Conservation (phyloP, 1,140 invertebrate species). For the Lordiphosa mommai region DNA sequence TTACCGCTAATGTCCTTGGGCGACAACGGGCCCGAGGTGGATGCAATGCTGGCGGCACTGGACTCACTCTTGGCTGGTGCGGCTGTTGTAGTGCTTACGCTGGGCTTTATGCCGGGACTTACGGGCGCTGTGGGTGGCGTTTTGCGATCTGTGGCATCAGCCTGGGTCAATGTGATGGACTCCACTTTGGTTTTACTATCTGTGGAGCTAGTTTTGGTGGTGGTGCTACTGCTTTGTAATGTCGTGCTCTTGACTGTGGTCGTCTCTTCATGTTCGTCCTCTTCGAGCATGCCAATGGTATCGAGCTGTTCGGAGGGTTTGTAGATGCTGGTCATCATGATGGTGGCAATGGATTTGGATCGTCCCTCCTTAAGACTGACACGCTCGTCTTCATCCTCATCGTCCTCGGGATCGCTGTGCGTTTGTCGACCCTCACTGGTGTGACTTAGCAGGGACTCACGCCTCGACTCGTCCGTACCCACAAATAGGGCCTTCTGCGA, state of each 20-base stretch:
- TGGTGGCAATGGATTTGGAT: slow-evolving; percentile 77
- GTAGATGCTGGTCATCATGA: slow-evolving; percentile 80
- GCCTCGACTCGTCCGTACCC: slow-evolving; percentile 63
- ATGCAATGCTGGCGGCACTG: slow-evolving; percentile 52
- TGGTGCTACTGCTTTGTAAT: slow-evolving; percentile 34
- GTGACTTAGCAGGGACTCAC: slow-evolving; percentile 67
- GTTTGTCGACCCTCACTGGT: slow-evolving; percentile 67
- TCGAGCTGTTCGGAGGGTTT: slow-evolving; percentile 64
- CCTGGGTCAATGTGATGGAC: background rate
- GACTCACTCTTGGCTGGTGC: slow-evolving; percentile 39
- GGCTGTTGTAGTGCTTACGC: background rate
- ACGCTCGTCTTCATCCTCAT: slow-evolving; percentile 37
- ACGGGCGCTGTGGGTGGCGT: slow-evolving; percentile 29
- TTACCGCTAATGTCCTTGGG: slow-evolving; percentile 77
- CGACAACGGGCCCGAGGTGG: slow-evolving; percentile 65
- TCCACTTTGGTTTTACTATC: slow-evolving; percentile 9
- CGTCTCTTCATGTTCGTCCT: slow-evolving; percentile 29
- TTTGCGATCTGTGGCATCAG: slow-evolving; percentile 51
- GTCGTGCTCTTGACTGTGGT: slow-evolving; percentile 37
- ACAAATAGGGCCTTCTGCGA: slow-evolving; percentile 45
- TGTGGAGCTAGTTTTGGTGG: slow-evolving; percentile 7
- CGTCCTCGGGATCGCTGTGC: slow-evolving; percentile 69
- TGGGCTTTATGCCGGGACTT: background rate
- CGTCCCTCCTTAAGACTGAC: slow-evolving; percentile 65
- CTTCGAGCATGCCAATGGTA: slow-evolving; percentile 40